These are phyloP conservation scores for Sinelater perroti DNA, from an alignment of 2,888 invertebrate species.

Conservation along the genomic window DNA sequence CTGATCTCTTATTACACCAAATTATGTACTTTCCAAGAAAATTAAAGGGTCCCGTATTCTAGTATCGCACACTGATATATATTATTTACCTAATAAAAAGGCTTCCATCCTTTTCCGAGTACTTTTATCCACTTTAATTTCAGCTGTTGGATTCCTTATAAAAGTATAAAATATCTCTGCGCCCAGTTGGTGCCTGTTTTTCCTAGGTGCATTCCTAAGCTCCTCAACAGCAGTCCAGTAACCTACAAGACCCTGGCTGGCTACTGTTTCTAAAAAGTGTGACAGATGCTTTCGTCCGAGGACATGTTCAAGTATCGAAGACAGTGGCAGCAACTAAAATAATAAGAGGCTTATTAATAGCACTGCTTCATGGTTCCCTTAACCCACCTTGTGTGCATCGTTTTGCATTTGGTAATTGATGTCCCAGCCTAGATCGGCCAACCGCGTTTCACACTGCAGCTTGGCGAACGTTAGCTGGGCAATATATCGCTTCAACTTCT, in stretches of 20 bases:
- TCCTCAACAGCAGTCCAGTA: conserved; percentile 90
- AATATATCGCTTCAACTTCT: conserved; percentile 85
- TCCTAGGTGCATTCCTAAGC: conserved; percentile 76
- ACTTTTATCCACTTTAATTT: conserved; percentile 83
- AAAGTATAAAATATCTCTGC: conserved; percentile 93
- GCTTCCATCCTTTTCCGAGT: conserved; percentile 86
- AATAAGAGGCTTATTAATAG: background rate
- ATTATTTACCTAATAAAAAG: conserved; percentile 70
- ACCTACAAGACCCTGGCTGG: conserved; percentile 84
- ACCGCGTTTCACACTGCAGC: conserved; percentile 79
- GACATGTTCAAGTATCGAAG: conserved; percentile 79
- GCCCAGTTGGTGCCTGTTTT: conserved; percentile 84
- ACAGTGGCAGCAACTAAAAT: conserved; percentile 73
- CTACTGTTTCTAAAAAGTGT: conserved; percentile 82
- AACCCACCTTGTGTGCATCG: conserved; percentile 34
- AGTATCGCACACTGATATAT: background rate
- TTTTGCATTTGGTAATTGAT: conserved; percentile 63
- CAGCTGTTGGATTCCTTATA: conserved; percentile 81
- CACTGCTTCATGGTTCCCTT: background rate
- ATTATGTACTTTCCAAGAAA: no score
- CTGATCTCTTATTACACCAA: no score
- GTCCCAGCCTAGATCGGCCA: conserved; percentile 80
- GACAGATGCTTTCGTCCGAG: conserved; percentile 83
- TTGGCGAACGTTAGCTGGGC: conserved; percentile 84
- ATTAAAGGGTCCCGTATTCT: no score